Conservation (phyloP, 2,113 vertebrate species). For the Semnornis frantzii region DNA sequence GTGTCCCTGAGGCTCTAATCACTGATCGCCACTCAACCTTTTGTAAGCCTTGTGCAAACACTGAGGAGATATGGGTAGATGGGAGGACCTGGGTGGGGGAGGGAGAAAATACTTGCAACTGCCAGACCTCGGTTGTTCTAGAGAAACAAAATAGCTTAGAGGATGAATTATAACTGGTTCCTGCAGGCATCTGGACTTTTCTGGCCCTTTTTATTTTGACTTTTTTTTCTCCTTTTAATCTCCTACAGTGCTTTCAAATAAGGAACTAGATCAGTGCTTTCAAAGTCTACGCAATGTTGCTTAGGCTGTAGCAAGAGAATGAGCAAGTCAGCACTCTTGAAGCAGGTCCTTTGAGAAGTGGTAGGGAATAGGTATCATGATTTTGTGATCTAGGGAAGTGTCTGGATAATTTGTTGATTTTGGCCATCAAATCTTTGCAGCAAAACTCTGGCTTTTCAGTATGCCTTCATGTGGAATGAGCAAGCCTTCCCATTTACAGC, state of each 20-base stretch:
- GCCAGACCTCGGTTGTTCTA: accelerated
- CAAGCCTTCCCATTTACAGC: neutral
- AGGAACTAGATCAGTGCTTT: neutral
- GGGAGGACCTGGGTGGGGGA: neutral
- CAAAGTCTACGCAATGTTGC: neutral
- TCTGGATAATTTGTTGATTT: neutral
- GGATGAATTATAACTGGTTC: neutral
- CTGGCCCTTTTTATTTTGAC: too few relatives aligned
- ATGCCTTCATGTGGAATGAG: neutral
- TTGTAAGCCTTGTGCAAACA: neutral
- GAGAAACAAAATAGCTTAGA: neutral
- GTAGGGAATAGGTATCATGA: neutral
- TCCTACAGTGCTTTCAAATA: neutral
- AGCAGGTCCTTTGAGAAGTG: accelerated
- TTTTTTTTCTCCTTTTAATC: neutral
- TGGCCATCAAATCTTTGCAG: neutral
- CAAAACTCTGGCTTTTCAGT: neutral
- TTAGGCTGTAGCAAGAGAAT: neutral
- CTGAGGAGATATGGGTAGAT: neutral
- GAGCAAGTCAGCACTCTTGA: neutral
- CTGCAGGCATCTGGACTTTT: neutral
- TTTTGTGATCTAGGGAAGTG: neutral
- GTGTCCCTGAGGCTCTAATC: neutral
- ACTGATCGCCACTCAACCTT: accelerated
- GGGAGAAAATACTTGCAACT: neutral